Percentiles rank a stretch among this genome's conserved stretches.
Conservation (phyloP, 2,888 invertebrate species). For the Epicampocera succincta region DNA sequence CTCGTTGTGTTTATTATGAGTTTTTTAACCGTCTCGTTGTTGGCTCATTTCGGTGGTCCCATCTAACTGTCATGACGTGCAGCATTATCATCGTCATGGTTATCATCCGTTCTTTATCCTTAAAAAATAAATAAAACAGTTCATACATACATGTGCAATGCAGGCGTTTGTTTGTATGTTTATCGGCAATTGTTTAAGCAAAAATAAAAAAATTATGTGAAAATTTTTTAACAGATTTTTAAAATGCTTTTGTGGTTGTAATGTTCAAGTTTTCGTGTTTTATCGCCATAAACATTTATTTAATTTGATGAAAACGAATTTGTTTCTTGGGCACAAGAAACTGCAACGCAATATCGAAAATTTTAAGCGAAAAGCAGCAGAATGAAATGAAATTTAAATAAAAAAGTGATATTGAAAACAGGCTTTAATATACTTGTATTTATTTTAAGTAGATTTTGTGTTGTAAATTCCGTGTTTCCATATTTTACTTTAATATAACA, state of each 20-base stretch:
- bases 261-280: slow-evolving; percentile 31
- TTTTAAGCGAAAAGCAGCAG: too few relatives aligned
- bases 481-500: too few relatives aligned
- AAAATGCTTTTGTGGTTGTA: slow-evolving; percentile 36
- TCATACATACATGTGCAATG: background rate
- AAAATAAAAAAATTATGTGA: background rate
- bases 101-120: slow-evolving; percentile 7
- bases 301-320: slow-evolving; percentile 18
- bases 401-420: too few relatives aligned
- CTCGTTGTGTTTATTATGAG: slow-evolving; percentile 69
- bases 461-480: too few relatives aligned
- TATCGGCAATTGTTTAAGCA: slow-evolving; percentile 22
- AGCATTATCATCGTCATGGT: slow-evolving; percentile 45
- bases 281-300: background rate
- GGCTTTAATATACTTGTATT: too few relatives aligned
- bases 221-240: slow-evolving; percentile 36
- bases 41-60: slow-evolving; percentile 40
- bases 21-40: slow-evolving; percentile 70
- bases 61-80: slow-evolving; percentile 29
- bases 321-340: too few relatives aligned
- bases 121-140: background rate
- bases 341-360: too few relatives aligned
- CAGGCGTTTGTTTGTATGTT: background rate
- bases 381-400: too few relatives aligned
- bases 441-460: too few relatives aligned